A percentile compares a stretch with the other conserved stretches of the same genome.
Evolutionary conservation across 2,797 vertebrate species (phyloP).

Genomic region (Mastacembelus armatus): DNA sequence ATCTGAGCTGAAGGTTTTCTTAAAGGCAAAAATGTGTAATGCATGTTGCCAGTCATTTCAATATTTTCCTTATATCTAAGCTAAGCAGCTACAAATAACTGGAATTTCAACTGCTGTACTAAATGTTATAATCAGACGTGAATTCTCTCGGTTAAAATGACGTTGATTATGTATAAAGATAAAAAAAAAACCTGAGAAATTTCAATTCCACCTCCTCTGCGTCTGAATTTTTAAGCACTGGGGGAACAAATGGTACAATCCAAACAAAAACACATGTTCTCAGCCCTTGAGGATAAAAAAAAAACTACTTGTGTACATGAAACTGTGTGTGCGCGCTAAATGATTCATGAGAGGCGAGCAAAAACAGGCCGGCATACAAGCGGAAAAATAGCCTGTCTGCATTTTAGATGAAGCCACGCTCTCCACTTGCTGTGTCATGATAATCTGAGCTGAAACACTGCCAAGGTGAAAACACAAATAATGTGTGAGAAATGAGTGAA

Average conservation of each 20-base stretch:
- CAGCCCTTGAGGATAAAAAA: conserved; percentile 59
- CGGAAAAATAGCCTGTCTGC: conserved; percentile 73
- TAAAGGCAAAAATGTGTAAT: neutral
- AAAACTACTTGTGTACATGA: conserved; percentile 48
- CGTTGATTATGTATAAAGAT: conserved; percentile 20
- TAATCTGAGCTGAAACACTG: conserved; percentile 51
- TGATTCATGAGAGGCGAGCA: conserved; percentile 79
- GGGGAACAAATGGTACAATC: conserved; percentile 58
- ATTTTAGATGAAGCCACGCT: conserved; percentile 74
- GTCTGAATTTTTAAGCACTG: conserved; percentile 46
- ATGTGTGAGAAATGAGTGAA: neutral
- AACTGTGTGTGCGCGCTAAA: conserved; percentile 71
- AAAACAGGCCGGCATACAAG: conserved; percentile 73
- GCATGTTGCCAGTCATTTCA: neutral
- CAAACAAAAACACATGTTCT: conserved; percentile 62
- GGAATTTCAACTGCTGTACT: neutral
- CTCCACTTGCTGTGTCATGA: conserved; percentile 70
- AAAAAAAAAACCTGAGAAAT: conserved; percentile 35
- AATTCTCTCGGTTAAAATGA: conserved; percentile 13
- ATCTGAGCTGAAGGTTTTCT: neutral
- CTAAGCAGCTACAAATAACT: neutral
- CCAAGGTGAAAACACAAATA: conserved; percentile 18
- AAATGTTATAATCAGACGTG: conserved; percentile 15
- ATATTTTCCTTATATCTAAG: neutral
- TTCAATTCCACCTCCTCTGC: conserved; percentile 39